These are phyloP conservation scores for Knipowitschia caucasica DNA, from an alignment of 2,797 vertebrate species.

Conservation along the genomic window DNA sequence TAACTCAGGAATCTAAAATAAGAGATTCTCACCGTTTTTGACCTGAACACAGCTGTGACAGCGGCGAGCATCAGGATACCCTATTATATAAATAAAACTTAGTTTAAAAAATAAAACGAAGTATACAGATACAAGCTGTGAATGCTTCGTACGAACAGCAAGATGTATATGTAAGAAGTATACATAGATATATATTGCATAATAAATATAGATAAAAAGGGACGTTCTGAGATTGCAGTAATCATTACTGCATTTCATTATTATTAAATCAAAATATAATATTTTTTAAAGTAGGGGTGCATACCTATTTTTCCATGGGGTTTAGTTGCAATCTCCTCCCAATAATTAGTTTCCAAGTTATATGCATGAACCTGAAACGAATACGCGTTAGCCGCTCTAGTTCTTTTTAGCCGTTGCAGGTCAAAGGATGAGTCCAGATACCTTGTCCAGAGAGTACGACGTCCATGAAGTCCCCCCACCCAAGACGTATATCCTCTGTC, in stretches of 20 bases:
- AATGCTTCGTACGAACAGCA: too few relatives aligned
- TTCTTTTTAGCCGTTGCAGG: neutral
- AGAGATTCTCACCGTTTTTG: constrained; percentile 81
- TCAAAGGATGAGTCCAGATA: constrained; percentile 36
- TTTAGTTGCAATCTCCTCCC: constrained; percentile 93
- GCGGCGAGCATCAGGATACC: constrained; percentile 90
- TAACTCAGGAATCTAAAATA: neutral
- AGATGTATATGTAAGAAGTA: too few relatives aligned
- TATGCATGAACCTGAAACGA: constrained; percentile 88
- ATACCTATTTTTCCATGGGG: constrained; percentile 91
- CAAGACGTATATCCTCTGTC: constrained; percentile 91
- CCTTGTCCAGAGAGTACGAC: constrained; percentile 93
- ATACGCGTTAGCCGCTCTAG: too few relatives aligned
- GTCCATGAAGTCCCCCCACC: constrained; percentile 98
- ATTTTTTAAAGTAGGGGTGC: constrained; percentile 1
- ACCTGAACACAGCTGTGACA: constrained; percentile 98
- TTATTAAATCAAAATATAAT: too few relatives aligned
- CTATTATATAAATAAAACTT: too few relatives aligned
- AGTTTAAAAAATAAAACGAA: too few relatives aligned
- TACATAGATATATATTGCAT: too few relatives aligned
- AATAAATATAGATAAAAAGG: too few relatives aligned
- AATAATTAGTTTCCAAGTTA: constrained; percentile 95
- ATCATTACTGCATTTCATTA: too few relatives aligned
- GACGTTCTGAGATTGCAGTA: too few relatives aligned
- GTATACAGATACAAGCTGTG: too few relatives aligned